Evolutionary conservation across 2,888 invertebrate genomes (phyloP).

Genomic region (Cephus pulcher): DNA sequence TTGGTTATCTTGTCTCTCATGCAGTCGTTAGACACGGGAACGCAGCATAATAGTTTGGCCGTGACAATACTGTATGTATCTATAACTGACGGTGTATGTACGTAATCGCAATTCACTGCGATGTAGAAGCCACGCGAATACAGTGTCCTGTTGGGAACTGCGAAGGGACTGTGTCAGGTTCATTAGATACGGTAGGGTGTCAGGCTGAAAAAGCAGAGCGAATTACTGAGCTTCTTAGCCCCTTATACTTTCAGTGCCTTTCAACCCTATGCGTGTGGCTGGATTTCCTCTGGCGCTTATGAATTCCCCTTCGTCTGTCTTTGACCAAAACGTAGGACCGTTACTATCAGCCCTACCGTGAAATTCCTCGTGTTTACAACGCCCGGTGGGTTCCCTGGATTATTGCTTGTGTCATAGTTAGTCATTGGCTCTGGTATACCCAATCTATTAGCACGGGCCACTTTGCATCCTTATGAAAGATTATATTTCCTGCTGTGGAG

Average conservation of each 20-base stretch:
- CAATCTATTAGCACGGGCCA: not conserved
- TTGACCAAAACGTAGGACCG: not conserved
- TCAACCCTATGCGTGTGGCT: not conserved
- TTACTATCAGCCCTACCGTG: not conserved
- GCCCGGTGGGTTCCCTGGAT: not conserved
- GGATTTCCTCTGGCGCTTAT: not conserved
- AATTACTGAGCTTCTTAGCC: not conserved
- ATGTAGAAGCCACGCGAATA: not conserved
- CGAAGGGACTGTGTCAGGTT: not conserved
- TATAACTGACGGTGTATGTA: not conserved
- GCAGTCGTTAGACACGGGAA: constrained; percentile 41
- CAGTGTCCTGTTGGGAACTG: not conserved
- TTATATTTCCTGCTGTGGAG: not conserved
- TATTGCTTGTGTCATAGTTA: not conserved
- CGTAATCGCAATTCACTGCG: constrained; percentile 29
- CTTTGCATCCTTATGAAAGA: not conserved
- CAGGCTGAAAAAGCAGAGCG: not conserved
- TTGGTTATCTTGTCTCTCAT: constrained; percentile 23
- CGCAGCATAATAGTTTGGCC: constrained; percentile 44
- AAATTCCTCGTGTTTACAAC: not conserved
- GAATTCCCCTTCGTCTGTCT: not conserved
- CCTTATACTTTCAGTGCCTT: not conserved
- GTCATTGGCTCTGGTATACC: not conserved
- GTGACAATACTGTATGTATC: constrained; percentile 37
- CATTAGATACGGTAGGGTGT: not conserved